Conservation (phyloP, 2,888 invertebrate species). For the Calliphora vomitoria region DNA sequence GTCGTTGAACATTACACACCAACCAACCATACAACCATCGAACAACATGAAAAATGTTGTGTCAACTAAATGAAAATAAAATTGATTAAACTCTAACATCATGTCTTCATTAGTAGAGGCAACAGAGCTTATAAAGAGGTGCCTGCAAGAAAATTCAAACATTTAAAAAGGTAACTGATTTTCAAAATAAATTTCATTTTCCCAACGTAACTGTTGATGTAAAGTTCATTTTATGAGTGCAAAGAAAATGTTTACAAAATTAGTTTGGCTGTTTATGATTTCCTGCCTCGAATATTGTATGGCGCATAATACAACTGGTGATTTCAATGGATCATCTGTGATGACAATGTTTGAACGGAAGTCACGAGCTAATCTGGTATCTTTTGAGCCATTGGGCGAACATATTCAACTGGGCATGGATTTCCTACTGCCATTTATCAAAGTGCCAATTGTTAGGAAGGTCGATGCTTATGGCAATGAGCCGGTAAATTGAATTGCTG, state of each 20-base stretch:
- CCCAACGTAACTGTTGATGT: neutral
- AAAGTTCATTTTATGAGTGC: constrained; percentile 21
- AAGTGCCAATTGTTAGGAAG: constrained; percentile 77
- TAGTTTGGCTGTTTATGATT: neutral
- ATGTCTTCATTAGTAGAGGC: constrained; percentile 35
- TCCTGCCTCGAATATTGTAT: neutral
- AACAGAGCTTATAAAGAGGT: constrained; percentile 61
- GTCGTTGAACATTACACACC: neutral
- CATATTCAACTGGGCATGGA: constrained; percentile 79
- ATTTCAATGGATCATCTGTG: constrained; percentile 14
- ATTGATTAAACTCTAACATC: constrained; percentile 33
- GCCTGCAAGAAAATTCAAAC: constrained; percentile 59
- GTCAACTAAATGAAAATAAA: constrained; percentile 43
- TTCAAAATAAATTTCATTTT: constrained; percentile 37
- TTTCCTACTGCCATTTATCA: constrained; percentile 79
- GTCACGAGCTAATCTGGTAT: constrained; percentile 72
- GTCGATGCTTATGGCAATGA: constrained; percentile 68
- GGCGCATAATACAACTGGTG: neutral
- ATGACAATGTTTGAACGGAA: constrained; percentile 36
- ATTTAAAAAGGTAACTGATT: constrained; percentile 34
- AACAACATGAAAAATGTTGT: constrained; percentile 14
- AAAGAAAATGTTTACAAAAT: constrained; percentile 33
- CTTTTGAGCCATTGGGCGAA: constrained; percentile 78
- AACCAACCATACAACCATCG: neutral
- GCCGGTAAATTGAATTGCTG: constrained; percentile 60